Evolutionary conservation across 2,113 vertebrate genomes (phyloP).

Genomic region (Eretmochelys imbricata): DNA sequence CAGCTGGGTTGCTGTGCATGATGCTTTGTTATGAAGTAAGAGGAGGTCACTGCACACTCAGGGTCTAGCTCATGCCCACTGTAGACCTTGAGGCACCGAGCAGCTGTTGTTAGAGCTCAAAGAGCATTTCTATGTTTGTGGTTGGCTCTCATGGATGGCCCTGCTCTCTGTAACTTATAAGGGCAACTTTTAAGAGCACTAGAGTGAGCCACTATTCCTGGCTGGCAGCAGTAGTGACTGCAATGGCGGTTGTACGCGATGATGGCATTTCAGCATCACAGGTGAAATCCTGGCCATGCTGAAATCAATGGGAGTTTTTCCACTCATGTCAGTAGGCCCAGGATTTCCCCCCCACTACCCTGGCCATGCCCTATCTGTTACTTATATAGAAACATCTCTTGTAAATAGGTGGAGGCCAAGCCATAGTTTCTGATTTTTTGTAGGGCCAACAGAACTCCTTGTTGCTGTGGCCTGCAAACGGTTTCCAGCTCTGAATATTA

Average conservation of each 20-base stretch:
- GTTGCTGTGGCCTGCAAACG: background rate
- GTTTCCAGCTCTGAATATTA: background rate
- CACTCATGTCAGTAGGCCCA: background rate
- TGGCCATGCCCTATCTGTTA: background rate
- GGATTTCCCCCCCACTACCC: background rate
- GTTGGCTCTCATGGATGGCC: background rate
- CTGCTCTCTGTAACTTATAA: background rate
- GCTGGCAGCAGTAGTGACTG: background rate
- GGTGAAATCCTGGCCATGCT: background rate
- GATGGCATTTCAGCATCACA: background rate
- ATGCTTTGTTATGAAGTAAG: background rate
- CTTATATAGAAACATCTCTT: no score
- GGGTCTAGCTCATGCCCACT: background rate
- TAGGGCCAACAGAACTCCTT: background rate
- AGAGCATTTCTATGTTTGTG: background rate
- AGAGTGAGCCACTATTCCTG: background rate
- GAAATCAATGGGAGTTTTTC: background rate
- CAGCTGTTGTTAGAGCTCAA: background rate
- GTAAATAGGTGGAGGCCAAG: background rate
- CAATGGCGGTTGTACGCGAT: background rate
- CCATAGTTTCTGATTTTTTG: background rate
- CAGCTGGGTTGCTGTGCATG: background rate
- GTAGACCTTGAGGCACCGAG: background rate
- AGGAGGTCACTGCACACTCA: background rate
- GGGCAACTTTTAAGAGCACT: background rate